Base-by-base conservation (phyloP, 2,888 invertebrate genomes). In the Pristionchus arcanus region DNA sequence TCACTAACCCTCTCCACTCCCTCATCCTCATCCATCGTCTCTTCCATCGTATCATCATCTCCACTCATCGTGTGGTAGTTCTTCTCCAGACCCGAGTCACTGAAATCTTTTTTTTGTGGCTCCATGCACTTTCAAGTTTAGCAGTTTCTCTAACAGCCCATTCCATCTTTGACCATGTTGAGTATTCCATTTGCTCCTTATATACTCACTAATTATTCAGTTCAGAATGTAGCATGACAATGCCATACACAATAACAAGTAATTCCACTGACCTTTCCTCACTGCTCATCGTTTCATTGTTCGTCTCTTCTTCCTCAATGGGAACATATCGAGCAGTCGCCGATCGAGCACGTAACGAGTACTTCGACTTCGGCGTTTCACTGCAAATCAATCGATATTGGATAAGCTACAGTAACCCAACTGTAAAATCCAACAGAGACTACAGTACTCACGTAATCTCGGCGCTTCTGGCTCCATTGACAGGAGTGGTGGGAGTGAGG, bases 61-160 rank as follows among this genome's bases (percentile, higher is more conserved):
- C 77, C 77, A 42, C 42, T 77, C 77, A 42, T 42, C 77, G 49
- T 71, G 28, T n/a, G n/a, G 77, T 77, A 77, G 49, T 77, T 42
- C 77, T 77, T 77, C 77, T 77, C 77, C 37, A 77, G 42, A 25
- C 77, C 77, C 25, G 77, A 77, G 77, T 77, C 77, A 77, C 77
- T 77, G 21, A 19, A 77, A 68, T 15, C 0, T 19, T 9, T 37
- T 37, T 9, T 34, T 74, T 34, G 19, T 34, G 34, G 5, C 31
- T 4, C 13, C 74, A 74, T 34, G 34, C 5, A 1, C 7, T 13
- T 77, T 49, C 77, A 25, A 25, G 77, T 77, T 42, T 77, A 16
- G 1, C 77, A 11, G 49, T 11, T 13, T 42, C 3, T 42, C 42
- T 77, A 19, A 25, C 77, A 42, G 49, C 42, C 71, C 74, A 74